Evolutionary conservation across 1,140 invertebrate species (phyloP).

Genomic region (Papilio machaon): DNA sequence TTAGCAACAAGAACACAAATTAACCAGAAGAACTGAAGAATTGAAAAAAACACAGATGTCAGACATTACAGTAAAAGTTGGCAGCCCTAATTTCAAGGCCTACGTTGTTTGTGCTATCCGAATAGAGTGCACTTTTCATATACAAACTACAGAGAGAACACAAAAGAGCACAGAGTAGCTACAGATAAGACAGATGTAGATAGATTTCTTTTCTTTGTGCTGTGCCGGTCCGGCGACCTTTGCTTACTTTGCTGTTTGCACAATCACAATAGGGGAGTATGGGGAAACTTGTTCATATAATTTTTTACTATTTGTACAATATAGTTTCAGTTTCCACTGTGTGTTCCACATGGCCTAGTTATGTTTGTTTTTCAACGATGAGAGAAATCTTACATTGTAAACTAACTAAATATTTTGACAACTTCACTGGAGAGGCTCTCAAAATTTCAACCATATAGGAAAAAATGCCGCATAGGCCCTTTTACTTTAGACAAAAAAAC

Average conservation of each 20-base stretch:
- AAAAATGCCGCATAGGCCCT: no score
- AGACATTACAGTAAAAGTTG: not conserved
- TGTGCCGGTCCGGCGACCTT: conserved; percentile 5
- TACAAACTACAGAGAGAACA: conserved; percentile 3
- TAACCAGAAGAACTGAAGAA: no score
- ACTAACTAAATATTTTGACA: no score
- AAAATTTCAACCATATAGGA: no score
- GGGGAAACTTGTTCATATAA: not conserved
- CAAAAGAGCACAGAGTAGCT: conserved; percentile 25
- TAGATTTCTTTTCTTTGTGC: conserved; percentile 13
- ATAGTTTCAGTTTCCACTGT: not conserved
- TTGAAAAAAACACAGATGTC: not conserved
- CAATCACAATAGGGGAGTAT: not conserved
- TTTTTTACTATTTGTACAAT: not conserved
- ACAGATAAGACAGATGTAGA: conserved; percentile 22
- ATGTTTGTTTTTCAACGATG: no score
- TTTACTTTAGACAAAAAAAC: no score
- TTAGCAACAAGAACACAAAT: not conserved
- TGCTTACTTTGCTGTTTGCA: not conserved
- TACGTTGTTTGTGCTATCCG: conserved; percentile 23
- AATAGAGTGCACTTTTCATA: conserved; percentile 37
- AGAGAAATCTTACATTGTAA: no score
- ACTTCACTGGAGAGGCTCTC: no score
- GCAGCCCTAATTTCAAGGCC: conserved; percentile 23
- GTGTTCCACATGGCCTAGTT: not conserved